Evolutionary conservation across 2,113 vertebrate genomes (phyloP), one percentile per base, ranked within the genome.

Genomic region (Sula dactylatra): DNA sequence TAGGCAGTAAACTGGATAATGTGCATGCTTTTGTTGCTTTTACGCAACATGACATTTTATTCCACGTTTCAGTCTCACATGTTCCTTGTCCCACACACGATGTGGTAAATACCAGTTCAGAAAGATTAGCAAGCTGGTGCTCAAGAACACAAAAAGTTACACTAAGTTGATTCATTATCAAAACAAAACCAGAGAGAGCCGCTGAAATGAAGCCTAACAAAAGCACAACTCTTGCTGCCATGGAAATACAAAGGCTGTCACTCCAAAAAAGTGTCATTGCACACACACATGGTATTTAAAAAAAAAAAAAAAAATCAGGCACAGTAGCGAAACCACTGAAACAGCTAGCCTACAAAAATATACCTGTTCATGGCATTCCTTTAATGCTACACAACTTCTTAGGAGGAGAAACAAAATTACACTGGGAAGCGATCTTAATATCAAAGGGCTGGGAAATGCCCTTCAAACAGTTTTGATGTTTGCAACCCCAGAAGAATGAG

Each of bases 281-380:
- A 70, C 50, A 79, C 16, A 49, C 0, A 0, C 27, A 38, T 2
- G 13, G 6, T 8, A 14, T 8, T 73, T 13, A 7, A 38, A 32
- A 38, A n/a, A 55, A 34, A 38, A n/a, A 55, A 34, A 50, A 22
- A n/a, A 44, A 79, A 45, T 13, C 27, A n/a, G 36, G 19, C 32
- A 19, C 21, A 55, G 38, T 13, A 64, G 38, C n/a, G 54, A 64
- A 54, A 65, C 71, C 50, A 65, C 20, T 34, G 21, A 36, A 78
- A 69, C 31, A 86, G n/a, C 19, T 25, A 31, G 14, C 10, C 54
- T n/a, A 29, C 2, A 13, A 73, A 84, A 73, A 67, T 13, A 26
- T 4, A 47, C 20, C 45, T 44, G 16, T 32, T 66, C 20, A 27
- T 4, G 24, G 27, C 4, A 11, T 27, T 58, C 47, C 54, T 69